A percentile compares a stretch with the other conserved stretches of the same genome.
phyloP scores from a whole-genome alignment of 1,140 invertebrate genomes.

The Lanistes nyassanus region DNA sequence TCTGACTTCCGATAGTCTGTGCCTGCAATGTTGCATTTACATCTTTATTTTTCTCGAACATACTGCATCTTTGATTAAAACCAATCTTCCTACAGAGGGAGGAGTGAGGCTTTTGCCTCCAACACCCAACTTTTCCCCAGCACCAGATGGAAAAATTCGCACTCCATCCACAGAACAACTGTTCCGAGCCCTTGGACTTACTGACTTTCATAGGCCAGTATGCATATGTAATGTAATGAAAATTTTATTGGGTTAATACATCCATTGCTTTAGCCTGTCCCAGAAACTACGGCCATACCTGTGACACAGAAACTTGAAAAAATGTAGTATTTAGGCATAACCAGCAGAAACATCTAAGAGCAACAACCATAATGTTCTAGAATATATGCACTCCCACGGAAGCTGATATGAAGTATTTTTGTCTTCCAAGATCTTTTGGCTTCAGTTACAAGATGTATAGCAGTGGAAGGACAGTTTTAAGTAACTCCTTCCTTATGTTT shows the following conservation, averaged over 20 bases:
- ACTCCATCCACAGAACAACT: slow-evolving; percentile 47
- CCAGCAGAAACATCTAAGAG: no score
- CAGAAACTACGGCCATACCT: neutral
- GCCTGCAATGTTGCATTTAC: neutral
- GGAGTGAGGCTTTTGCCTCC: slow-evolving; percentile 52
- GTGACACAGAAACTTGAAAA: neutral
- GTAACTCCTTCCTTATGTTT: no score
- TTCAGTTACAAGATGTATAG: no score
- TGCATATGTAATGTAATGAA: neutral
- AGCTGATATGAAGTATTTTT: no score
- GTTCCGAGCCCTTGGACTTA: slow-evolving; percentile 43
- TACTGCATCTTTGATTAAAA: neutral
- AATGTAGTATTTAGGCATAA: neutral
- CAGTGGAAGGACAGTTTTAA: no score
- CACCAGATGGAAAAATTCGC: slow-evolving; percentile 34
- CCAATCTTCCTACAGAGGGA: slow-evolving; percentile 37
- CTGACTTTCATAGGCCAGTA: slow-evolving; percentile 10
- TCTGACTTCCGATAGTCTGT: neutral
- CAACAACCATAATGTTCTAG: neutral
- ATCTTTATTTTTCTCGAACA: neutral
- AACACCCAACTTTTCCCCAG: slow-evolving; percentile 55
- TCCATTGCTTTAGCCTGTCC: neutral
- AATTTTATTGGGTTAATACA: no score
- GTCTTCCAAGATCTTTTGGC: no score
- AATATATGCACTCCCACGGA: neutral